These are phyloP conservation scores for rabbit (Oryctolagus cuniculus) DNA, from an alignment of 2,113 vertebrate species.

Conservation along the genomic window DNA sequence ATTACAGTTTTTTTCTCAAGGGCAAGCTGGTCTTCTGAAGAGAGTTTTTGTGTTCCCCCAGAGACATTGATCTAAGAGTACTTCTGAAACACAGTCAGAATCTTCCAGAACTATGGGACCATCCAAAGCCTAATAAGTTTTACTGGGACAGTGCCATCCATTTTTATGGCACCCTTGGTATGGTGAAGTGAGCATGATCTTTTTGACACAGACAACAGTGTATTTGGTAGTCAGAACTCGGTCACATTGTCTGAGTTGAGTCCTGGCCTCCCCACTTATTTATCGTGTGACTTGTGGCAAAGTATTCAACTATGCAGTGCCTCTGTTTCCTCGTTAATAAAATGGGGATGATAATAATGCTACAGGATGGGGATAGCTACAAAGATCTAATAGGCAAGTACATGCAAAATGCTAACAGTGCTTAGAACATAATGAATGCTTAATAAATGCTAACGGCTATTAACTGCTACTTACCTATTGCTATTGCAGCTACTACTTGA, in stretches of 20 bases:
- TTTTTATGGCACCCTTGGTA: not conserved
- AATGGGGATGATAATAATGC: not conserved
- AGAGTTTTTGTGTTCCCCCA: not conserved
- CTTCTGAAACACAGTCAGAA: slow-evolving; percentile 25
- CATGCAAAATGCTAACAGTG: not conserved
- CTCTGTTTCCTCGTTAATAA: not conserved
- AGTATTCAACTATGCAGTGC: not conserved
- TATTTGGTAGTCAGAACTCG: not conserved
- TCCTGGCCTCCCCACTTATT: not conserved
- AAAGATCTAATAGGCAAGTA: not conserved
- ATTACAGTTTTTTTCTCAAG: not conserved
- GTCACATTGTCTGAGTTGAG: not conserved
- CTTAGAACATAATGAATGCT: not conserved
- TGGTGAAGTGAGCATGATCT: not conserved
- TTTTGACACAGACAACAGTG: not conserved
- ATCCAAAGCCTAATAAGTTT: not conserved
- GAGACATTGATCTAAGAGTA: not conserved
- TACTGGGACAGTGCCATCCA: not conserved
- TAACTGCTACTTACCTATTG: not conserved
- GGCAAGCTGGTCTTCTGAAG: not conserved
- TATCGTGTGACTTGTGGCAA: not conserved
- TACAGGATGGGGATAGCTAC: not conserved
- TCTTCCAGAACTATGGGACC: not conserved
- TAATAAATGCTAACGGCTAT: not conserved
- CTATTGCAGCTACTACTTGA: not conserved